Conservation (phyloP, 2,888 invertebrate genomes). For the Clistopyga incitator region DNA sequence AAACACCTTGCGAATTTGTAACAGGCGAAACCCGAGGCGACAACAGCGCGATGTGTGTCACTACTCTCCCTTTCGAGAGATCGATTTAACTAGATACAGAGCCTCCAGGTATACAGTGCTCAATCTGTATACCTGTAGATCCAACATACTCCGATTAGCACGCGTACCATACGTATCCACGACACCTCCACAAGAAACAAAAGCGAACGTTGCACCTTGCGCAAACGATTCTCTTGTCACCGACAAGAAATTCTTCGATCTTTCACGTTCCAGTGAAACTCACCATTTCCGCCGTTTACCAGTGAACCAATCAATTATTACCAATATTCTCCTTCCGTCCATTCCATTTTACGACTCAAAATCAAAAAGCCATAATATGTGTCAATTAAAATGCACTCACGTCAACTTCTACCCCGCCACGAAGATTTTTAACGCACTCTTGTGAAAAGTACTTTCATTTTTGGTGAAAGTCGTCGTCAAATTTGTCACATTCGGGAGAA, state of each 20-base stretch:
- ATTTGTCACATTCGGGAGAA: neutral
- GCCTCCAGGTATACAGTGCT: neutral
- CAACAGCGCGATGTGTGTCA: constrained; percentile 26
- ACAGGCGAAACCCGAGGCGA: constrained; percentile 27
- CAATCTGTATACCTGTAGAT: constrained; percentile 1
- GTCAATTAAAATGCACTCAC: neutral
- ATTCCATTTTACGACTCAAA: neutral
- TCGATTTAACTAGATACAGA: constrained; percentile 21
- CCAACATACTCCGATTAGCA: constrained; percentile 16
- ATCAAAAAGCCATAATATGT: neutral
- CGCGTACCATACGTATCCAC: neutral
- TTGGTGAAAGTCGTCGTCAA: neutral
- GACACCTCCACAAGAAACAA: constrained; percentile 3
- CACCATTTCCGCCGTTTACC: neutral
- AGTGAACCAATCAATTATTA: neutral
- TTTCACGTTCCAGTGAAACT: neutral
- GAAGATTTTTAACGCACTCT: neutral
- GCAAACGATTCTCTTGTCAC: constrained; percentile 13
- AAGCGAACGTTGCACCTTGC: constrained; percentile 17
- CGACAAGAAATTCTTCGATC: constrained; percentile 7
- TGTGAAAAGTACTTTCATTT: neutral
- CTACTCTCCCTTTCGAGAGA: constrained; percentile 39
- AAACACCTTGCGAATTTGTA: constrained; percentile 24
- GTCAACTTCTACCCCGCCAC: neutral
- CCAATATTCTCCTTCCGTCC: neutral